phyloP scores from a whole-genome alignment of 2,113 vertebrate genomes.

The Anarrhichthys ocellatus region DNA sequence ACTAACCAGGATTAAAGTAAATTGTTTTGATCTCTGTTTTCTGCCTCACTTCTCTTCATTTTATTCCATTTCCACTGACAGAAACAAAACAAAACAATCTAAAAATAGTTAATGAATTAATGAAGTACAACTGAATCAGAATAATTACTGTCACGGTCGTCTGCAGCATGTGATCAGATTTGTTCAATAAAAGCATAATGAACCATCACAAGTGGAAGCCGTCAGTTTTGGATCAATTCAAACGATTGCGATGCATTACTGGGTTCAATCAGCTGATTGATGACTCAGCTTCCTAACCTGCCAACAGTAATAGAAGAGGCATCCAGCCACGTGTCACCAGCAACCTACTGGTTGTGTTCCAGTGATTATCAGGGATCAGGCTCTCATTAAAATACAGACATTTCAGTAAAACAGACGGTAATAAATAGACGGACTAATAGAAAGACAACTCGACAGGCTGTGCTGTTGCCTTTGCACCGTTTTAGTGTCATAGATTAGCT shows the following conservation, averaged over 20 bases:
- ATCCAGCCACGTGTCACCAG: background rate
- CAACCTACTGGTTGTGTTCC: background rate
- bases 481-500: slow-evolving; percentile 37
- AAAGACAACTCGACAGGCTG: background rate
- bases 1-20: background rate
- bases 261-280: slow-evolving; percentile 15
- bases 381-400: background rate
- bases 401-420: background rate
- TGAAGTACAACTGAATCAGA: background rate
- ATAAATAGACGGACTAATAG: background rate
- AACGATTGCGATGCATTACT: background rate
- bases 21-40: background rate
- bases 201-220: background rate
- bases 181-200: slow-evolving; percentile 1
- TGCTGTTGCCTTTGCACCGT: background rate
- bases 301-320: background rate
- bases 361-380: background rate
- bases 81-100: background rate
- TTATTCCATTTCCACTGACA: background rate
- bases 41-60: background rate
- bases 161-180: background rate
- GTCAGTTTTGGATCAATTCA: background rate
- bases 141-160: background rate
- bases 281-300: background rate
- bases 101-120: background rate